phyloP scores from a whole-genome alignment of 2,797 vertebrate species.

The Oreonectes daqikongensis region DNA sequence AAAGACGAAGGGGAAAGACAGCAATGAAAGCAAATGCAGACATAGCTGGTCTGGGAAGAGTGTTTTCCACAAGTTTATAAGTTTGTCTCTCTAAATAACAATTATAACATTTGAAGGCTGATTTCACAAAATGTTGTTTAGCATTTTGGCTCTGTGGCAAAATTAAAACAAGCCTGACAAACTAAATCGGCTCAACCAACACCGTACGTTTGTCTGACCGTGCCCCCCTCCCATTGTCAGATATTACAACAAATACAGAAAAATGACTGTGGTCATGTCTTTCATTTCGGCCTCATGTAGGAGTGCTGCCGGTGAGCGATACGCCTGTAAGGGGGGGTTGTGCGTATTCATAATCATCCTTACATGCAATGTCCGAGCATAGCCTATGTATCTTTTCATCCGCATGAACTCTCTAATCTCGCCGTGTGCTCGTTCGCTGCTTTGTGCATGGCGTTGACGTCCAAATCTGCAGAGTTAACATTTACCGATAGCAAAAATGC shows the following conservation, averaged over 20 bases:
- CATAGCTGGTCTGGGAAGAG: neutral
- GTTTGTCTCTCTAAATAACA: too few species aligned
- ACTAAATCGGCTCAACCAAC: too few species aligned
- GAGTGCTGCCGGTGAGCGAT: too few species aligned
- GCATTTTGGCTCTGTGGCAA: too few species aligned
- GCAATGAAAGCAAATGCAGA: slow-evolving; percentile 3
- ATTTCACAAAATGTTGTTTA: too few species aligned
- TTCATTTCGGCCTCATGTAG: too few species aligned
- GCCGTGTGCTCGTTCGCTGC: slow-evolving; percentile 38
- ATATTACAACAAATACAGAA: too few species aligned
- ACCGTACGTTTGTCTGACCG: too few species aligned
- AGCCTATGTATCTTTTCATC: slow-evolving; percentile 58
- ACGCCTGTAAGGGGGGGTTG: slow-evolving; percentile 56
- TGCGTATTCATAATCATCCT: slow-evolving; percentile 59
- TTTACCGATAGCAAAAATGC: slow-evolving; percentile 63
- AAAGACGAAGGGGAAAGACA: slow-evolving; percentile 30
- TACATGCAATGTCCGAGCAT: slow-evolving; percentile 51
- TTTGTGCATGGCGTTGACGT: slow-evolving; percentile 57
- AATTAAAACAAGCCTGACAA: too few species aligned
- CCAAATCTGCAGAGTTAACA: slow-evolving; percentile 72
- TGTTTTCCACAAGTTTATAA: neutral
- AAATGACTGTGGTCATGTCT: too few species aligned
- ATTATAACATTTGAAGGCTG: too few species aligned
- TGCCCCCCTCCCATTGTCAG: too few species aligned
- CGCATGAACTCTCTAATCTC: slow-evolving; percentile 63